Evolutionary conservation across 2,888 invertebrate genomes (phyloP), one percentile per base, ranked within the genome.

Genomic region (Neoitamus cyanurus): DNA sequence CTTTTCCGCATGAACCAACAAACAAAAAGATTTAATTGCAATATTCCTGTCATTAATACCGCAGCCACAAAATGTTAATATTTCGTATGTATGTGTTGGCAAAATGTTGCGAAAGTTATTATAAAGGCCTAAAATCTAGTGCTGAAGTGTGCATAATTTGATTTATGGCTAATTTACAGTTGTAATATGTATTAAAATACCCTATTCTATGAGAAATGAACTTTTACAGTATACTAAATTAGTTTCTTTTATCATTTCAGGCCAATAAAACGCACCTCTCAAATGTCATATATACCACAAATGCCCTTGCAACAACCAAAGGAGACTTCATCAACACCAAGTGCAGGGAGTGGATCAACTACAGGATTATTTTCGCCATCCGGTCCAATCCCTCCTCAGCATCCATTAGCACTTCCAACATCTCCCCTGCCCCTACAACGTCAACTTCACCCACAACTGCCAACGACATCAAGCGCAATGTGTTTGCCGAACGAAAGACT

Each of bases 371-470:
- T 84, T 46, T 85, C 86, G 11, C 82, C 84, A 58, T 84, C 85
- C 2, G 82, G 80, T 6, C 73, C 69, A 2, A 85, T 78, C 72
- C 85, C 86, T n/a, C 85, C 87, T 34, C 85, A 86, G 83, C 84
- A 85, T 15, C 28, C 86, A 80, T 84, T 84, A 73, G 87, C 88
- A 78, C 87, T 91, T 83, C 90, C 91, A 78, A 90, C 90, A 68
- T 91, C 91, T 48, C 91, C 91, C 73, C 84, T 90, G 87, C 90
- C 90, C 34, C 86, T 90, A 87, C 91, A 90, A 83, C 89, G 90
- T 28, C 91, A 91, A 78, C 88, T 87, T 77, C 88, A 87, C 72
- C 72, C 84, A 9, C 85, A 86, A 68, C 34, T 84, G 48, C 85
- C 85, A 70, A 84, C 85, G n/a, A 78, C 86, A 1, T 85, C 85